Conservation (phyloP, 2,888 invertebrate species). For the Papilio demoleus region DNA sequence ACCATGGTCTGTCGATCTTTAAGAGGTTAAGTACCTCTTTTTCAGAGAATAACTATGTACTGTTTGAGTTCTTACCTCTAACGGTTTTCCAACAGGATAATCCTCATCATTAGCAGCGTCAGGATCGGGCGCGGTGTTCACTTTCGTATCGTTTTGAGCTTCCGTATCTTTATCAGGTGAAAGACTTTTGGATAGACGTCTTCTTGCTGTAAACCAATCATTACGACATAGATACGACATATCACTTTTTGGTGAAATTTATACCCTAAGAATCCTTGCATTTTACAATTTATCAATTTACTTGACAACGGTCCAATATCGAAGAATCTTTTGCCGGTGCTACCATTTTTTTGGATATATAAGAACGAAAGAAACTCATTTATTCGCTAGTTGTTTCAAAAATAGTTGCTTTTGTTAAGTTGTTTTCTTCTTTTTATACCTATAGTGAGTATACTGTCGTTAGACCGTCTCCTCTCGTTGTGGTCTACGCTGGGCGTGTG, state of each 20-base stretch:
- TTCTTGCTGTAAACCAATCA: constrained; percentile 62
- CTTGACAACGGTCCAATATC: too few relatives aligned
- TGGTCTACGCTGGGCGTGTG: constrained; percentile 92
- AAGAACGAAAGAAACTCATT: too few relatives aligned
- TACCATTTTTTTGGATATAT: too few relatives aligned
- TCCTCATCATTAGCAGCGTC: constrained; percentile 67
- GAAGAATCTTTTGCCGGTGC: too few relatives aligned
- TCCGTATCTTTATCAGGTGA: constrained; percentile 85
- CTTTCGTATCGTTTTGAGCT: constrained; percentile 51
- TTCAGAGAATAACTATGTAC: too few relatives aligned
- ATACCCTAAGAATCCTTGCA: too few relatives aligned
- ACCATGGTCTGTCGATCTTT: too few relatives aligned
- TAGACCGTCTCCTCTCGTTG: constrained; percentile 83
- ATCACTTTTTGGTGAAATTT: too few relatives aligned
- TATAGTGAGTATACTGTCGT: constrained; percentile 82
- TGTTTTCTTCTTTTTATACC: constrained; percentile 64
- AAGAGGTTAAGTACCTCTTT: too few relatives aligned
- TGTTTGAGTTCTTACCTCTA: constrained; percentile 85
- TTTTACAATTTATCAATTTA: too few relatives aligned
- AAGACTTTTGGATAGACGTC: constrained; percentile 73
- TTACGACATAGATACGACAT: background rate
- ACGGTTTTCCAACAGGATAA: constrained; percentile 91
- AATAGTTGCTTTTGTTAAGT: too few relatives aligned
- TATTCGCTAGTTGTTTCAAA: too few relatives aligned
- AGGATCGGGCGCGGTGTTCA: constrained; percentile 49